Evolutionary conservation across 2,113 vertebrate species (phyloP).

Genomic region (Bettongia penicillata): DNA sequence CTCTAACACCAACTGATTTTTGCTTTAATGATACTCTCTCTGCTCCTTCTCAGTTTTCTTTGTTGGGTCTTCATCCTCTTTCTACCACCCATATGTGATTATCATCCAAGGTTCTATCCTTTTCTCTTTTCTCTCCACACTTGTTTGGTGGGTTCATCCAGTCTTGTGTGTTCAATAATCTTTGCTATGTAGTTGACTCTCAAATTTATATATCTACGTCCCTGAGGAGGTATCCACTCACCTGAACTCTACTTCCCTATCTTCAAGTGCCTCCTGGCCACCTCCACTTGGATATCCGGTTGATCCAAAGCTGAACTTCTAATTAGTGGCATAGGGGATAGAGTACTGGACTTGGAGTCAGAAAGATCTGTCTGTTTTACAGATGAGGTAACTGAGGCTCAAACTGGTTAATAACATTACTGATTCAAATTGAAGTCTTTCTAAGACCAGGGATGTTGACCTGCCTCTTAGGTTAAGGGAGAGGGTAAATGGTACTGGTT

Average conservation of each 20-base stretch:
- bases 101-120: neutral
- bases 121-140: neutral
- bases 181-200: neutral
- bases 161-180: neutral
- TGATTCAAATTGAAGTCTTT: neutral
- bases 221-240: neutral
- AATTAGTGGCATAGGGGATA: neutral
- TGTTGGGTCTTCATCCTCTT: neutral
- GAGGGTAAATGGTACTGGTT: neutral
- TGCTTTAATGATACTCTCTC: neutral
- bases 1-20: neutral
- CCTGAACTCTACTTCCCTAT: neutral
- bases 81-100: neutral
- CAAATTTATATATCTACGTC: neutral
- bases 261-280: neutral
- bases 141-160: neutral
- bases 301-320: neutral
- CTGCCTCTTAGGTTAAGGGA: neutral
- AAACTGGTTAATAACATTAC: neutral
- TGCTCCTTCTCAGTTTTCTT: neutral
- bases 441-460: neutral
- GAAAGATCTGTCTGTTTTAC: neutral
- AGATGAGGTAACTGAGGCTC: neutral
- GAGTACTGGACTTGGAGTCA: neutral
- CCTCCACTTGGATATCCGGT: neutral